Base-by-base conservation (phyloP, 1,140 invertebrate species). In the Anastatus disparis region DNA sequence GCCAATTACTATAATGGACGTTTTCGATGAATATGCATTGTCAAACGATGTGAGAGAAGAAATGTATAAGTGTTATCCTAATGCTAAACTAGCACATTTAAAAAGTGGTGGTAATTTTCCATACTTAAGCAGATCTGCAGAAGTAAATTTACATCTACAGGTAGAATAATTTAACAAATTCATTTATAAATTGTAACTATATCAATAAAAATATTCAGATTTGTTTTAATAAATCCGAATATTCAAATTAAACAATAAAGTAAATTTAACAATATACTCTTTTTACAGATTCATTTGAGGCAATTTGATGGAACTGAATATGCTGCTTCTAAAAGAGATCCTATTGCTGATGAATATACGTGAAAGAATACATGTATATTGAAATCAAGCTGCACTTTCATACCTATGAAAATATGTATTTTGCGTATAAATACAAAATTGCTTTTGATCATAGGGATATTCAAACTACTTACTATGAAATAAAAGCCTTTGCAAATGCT, bases 41-140 rank as follows among this genome's bases (percentile, higher is more conserved):
- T 94, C 93, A 64, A 89, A 88, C 70, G 82, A 89, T 48, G 94
- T 92, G 0, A 84, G 92, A 71, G 94, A 96, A 79, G 93, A 95
- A 76, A 86, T 96, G 73, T 95, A 94, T 78, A 95, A 95, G 84
- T 93, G 92, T 79, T 97, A 96, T 85, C 95, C 95, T 1, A 88
- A 93, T 78, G 94, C 95, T 1, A 95, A 95, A 86, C 78, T 95
- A 71, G 95, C 94, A 3, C 93, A 96, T 85, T 85, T 97, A 15
- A 97, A 97, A 81, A 91, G 88, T 76, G 95, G 95, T 8, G 95
- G 95, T 4, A 96, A 97, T 85, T 97, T 97, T 85, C 95, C 95
- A 3, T 97, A 96, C 79, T 87, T 97, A 48, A 95, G 95, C 83
- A 89, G 94, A 81, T 91, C 92, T 82, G 92, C 93, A 77, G 95